Percentiles rank a stretch among this genome's conserved stretches.
phyloP scores from a whole-genome alignment of 92 coral and sea anemone genomes.

The Paragorgia papillata region DNA sequence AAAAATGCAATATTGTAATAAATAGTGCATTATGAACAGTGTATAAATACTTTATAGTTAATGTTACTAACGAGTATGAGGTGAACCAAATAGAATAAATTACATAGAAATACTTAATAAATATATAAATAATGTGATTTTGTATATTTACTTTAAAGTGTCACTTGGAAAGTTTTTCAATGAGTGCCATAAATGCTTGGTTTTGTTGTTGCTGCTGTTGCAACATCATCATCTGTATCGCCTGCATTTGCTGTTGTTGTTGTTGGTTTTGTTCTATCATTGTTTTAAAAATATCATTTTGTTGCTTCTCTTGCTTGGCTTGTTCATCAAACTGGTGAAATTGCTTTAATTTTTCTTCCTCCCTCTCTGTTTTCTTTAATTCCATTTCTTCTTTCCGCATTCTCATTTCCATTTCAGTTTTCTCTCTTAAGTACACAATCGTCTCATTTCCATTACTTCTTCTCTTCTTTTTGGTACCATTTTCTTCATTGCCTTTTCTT shows the following conservation, averaged over 20 bases:
- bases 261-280: slow-evolving; percentile 50
- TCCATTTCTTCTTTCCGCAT: slow-evolving; percentile 44
- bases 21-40: no score
- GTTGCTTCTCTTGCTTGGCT: slow-evolving; percentile 36
- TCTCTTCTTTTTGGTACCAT: slow-evolving; percentile 11
- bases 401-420: slow-evolving; percentile 43
- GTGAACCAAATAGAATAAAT: no score
- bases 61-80: no score
- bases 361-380: slow-evolving; percentile 39
- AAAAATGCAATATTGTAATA: no score
- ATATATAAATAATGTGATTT: no score
- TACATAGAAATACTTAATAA: no score
- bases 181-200: slow-evolving; percentile 46
- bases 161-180: slow-evolving; percentile 49
- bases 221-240: slow-evolving; percentile 37
- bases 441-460: no score
- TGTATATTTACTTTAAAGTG: no score
- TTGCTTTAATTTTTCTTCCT: slow-evolving; percentile 30
- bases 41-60: no score
- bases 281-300: slow-evolving; percentile 18
- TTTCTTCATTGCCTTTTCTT: slow-evolving; percentile 22
- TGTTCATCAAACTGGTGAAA: slow-evolving; percentile 36
- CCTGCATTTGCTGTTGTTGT: slow-evolving; percentile 51
- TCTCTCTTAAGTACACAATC: slow-evolving; percentile 35
- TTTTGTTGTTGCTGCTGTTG: slow-evolving; percentile 52